These are phyloP conservation scores for Trachurus trachurus DNA, from an alignment of 2,797 vertebrate species.

Conservation along the genomic window DNA sequence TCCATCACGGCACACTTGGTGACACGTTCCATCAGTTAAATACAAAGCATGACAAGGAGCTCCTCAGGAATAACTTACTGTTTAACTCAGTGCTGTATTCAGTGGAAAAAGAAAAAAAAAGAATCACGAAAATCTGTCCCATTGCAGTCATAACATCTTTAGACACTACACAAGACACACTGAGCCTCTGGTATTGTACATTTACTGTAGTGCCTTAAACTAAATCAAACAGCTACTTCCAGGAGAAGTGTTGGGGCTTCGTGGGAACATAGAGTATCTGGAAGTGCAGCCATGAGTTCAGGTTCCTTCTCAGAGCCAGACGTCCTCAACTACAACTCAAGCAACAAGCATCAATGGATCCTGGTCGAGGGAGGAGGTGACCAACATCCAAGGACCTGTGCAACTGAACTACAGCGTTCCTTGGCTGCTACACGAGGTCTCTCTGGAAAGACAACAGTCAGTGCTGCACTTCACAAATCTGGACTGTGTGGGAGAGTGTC, in stretches of 20 bases:
- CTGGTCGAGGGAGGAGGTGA: slow-evolving; percentile 21
- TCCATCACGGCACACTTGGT: slow-evolving; percentile 68
- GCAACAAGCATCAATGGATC: slow-evolving; percentile 10
- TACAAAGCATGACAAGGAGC: slow-evolving; percentile 65
- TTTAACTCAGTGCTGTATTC: slow-evolving; percentile 36
- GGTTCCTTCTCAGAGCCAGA: slow-evolving; percentile 18
- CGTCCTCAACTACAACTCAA: slow-evolving; percentile 28
- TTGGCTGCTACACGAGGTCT: slow-evolving; percentile 46
- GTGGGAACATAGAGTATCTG: neutral
- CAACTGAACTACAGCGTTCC: slow-evolving; percentile 40
- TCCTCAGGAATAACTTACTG: slow-evolving; percentile 48
- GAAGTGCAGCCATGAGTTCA: neutral
- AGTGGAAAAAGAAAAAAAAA: too few relatives aligned
- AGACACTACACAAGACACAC: neutral
- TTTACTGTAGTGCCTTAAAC: neutral
- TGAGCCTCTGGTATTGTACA: neutral
- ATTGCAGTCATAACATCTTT: neutral
- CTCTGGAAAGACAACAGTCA: slow-evolving; percentile 68
- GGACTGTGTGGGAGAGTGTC: slow-evolving; percentile 75
- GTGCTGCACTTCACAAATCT: slow-evolving; percentile 73
- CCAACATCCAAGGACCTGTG: slow-evolving; percentile 49
- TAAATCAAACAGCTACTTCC: too few relatives aligned
- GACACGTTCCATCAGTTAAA: slow-evolving; percentile 69
- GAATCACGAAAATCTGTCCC: slow-evolving; percentile 17
- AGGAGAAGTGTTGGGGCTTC: neutral